phyloP scores from a whole-genome alignment of 1,140 invertebrate genomes.

The Aradophagus sp. region DNA sequence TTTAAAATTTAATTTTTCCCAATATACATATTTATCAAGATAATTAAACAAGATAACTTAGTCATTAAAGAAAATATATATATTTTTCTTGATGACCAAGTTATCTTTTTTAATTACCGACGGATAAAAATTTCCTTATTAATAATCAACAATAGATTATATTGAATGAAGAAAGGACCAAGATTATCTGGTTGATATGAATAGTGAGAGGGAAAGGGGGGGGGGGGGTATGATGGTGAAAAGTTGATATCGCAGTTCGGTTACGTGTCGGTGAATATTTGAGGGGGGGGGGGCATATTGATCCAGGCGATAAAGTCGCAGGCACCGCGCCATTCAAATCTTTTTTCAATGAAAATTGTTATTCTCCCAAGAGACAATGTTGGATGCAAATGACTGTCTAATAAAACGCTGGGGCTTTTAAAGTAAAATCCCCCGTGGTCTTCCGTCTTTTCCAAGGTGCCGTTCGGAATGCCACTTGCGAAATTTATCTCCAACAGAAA shows the following conservation, averaged over 20 bases:
- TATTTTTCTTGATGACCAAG: too few species aligned
- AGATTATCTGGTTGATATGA: constrained; percentile 53
- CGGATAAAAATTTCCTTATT: constrained; percentile 64
- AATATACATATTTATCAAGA: too few species aligned
- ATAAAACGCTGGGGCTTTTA: constrained; percentile 25
- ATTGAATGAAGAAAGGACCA: constrained; percentile 47
- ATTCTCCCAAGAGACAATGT: constrained; percentile 20
- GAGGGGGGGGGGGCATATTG: constrained; percentile 36
- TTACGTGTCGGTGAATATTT: constrained; percentile 31
- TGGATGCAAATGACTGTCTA: constrained; percentile 28
- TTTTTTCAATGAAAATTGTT: constrained; percentile 44
- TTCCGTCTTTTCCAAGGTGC: too few species aligned
- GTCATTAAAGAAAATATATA: too few species aligned
- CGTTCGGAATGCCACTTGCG: too few species aligned
- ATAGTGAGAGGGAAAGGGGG: too few species aligned
- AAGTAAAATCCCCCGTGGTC: constrained; percentile 1
- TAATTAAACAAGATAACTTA: too few species aligned
- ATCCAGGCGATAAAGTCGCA: constrained; percentile 25
- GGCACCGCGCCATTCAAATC: constrained; percentile 18
- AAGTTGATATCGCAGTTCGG: constrained; percentile 44
- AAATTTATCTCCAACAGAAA: too few species aligned
- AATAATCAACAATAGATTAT: constrained; percentile 57
- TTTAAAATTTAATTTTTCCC: too few species aligned
- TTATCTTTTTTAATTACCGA: too few species aligned
- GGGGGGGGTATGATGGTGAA: too few species aligned